Conservation (phyloP, 2,113 vertebrate species). For the Solea senegalensis region DNA sequence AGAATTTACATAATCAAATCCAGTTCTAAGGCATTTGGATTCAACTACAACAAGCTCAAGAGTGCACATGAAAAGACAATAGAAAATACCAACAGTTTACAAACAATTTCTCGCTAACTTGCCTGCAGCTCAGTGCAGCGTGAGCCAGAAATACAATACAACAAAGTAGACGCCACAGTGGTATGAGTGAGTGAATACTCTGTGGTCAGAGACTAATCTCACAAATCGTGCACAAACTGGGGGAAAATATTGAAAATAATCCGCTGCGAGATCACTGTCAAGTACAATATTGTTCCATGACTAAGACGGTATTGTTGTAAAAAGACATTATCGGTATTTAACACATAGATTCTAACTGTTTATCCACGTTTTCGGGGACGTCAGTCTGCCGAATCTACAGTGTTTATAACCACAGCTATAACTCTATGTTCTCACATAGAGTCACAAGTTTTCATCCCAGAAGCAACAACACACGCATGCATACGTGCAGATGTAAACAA, state of each 20-base stretch:
- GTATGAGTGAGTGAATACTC: constrained; percentile 45
- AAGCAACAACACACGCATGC: neutral
- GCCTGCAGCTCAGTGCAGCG: constrained; percentile 33
- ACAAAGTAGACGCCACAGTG: constrained; percentile 41
- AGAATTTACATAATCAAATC: constrained; percentile 44
- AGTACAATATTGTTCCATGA: neutral
- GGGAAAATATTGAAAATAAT: neutral
- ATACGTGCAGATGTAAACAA: neutral
- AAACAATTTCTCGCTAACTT: constrained; percentile 48
- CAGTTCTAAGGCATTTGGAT: constrained; percentile 21
- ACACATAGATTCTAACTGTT: constrained; percentile 15
- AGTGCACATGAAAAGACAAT: constrained; percentile 10
- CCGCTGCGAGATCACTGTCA: neutral
- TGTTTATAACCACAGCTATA: constrained; percentile 36
- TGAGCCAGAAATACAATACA: constrained; percentile 39
- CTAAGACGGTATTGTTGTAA: neutral
- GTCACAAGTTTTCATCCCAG: neutral
- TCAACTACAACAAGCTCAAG: constrained; percentile 14
- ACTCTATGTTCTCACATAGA: constrained; percentile 10
- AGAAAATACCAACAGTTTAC: constrained; percentile 23
- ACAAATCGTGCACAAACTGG: constrained; percentile 21
- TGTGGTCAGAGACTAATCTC: constrained; percentile 36
- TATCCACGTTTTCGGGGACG: constrained; percentile 52
- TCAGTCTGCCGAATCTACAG: constrained; percentile 57
- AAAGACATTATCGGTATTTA: constrained; percentile 1